These are phyloP conservation scores for Hypena proboscidalis DNA, from an alignment of 2,888 invertebrate genomes.

Conservation along the genomic window DNA sequence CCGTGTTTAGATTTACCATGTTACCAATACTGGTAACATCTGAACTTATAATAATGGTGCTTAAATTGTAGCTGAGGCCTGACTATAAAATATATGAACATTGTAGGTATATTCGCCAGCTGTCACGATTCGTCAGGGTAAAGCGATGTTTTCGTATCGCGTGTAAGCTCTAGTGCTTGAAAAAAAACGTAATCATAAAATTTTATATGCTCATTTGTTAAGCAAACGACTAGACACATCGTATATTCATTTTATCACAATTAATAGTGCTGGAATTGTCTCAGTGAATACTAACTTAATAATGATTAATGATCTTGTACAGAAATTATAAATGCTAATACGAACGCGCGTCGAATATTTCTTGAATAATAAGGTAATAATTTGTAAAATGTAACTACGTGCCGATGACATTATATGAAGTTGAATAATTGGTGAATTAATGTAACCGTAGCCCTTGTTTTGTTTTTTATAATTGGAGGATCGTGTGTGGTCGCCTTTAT, in stretches of 20 bases:
- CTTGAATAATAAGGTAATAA: constrained; percentile 58
- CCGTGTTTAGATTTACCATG: no score
- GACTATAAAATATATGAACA: no score
- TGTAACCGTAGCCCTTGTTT: constrained; percentile 43
- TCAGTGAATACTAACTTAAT: constrained; percentile 57
- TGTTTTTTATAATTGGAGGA: constrained; percentile 24
- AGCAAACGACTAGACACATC: constrained; percentile 9
- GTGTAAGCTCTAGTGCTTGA: not conserved
- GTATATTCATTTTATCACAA: constrained; percentile 37
- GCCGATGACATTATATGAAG: constrained; percentile 58
- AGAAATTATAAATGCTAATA: constrained; percentile 68
- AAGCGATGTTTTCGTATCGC: not conserved
- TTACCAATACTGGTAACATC: no score
- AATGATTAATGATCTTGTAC: constrained; percentile 67
- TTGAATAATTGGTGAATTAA: constrained; percentile 59
- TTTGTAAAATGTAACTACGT: constrained; percentile 60
- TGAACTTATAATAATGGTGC: no score
- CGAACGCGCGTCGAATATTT: constrained; percentile 56
- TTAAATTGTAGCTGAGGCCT: no score
- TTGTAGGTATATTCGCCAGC: no score
- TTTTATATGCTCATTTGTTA: constrained; percentile 5
- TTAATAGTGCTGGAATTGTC: constrained; percentile 45
- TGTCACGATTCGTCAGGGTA: no score
- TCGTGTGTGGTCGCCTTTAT: constrained; percentile 54
- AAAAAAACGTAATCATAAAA: not conserved